Evolutionary conservation across 1,140 invertebrate genomes (phyloP).

Genomic region (Pteromalus puparum): DNA sequence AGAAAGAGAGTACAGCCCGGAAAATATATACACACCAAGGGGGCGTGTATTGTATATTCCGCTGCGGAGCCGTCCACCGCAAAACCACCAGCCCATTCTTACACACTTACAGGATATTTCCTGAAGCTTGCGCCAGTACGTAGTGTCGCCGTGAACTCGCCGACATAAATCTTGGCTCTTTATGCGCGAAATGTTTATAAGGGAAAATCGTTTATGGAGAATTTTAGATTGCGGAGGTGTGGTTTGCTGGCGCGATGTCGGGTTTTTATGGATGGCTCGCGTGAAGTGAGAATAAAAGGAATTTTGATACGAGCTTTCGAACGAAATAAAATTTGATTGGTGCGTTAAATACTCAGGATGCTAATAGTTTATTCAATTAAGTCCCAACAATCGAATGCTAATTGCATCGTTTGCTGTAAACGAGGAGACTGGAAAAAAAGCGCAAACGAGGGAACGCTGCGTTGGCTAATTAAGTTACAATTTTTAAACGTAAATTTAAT

Average conservation of each 20-base stretch:
- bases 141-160: neutral
- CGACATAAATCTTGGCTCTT: slow-evolving; percentile 19
- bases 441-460: neutral
- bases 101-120: slow-evolving; percentile 39
- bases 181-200: slow-evolving; percentile 9
- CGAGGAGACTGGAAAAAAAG: neutral
- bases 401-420: neutral
- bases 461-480: too few species aligned
- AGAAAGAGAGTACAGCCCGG: neutral
- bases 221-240: too few species aligned
- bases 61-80: neutral
- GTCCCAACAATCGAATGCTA: neutral
- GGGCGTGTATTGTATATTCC: slow-evolving; percentile 15
- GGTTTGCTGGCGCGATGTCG: too few species aligned
- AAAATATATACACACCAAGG: slow-evolving; percentile 13
- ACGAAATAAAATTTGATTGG: too few species aligned
- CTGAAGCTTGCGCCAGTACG: neutral
- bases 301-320: neutral
- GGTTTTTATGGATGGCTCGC: neutral
- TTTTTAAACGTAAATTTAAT: too few species aligned
- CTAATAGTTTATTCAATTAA: too few species aligned
- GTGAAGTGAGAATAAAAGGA: neutral
- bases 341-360: too few species aligned
- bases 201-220: slow-evolving; percentile 6
- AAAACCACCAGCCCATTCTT: slow-evolving; percentile 34